phyloP scores from a whole-genome alignment of 2,113 vertebrate species.

The Dendrocopos noguchii region DNA sequence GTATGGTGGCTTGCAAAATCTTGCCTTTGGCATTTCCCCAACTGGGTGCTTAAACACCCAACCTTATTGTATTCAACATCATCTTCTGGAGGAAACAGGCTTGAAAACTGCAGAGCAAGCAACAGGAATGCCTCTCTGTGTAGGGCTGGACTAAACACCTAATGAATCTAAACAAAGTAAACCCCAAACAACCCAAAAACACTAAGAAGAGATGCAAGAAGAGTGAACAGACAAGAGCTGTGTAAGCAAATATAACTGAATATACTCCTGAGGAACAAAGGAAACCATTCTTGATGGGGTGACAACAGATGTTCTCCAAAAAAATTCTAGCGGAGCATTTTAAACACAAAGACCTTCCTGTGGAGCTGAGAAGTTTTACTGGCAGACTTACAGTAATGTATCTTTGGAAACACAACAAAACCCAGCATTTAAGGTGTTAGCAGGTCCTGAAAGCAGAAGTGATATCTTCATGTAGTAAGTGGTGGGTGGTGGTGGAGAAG shows the following conservation, averaged over 20 bases:
- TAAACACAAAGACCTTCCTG: conserved; percentile 69
- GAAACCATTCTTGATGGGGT: conserved; percentile 64
- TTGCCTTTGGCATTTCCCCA: background rate
- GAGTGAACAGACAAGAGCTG: conserved; percentile 19
- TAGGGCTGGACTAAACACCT: conserved; percentile 41
- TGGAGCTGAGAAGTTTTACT: conserved; percentile 57
- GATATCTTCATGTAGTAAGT: conserved; percentile 27
- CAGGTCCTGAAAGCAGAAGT: conserved; percentile 51
- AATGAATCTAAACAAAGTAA: conserved; percentile 51
- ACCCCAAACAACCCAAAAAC: background rate
- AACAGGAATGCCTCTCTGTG: background rate
- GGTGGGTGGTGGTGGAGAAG: background rate
- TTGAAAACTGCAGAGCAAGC: conserved; percentile 26
- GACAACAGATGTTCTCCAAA: conserved; percentile 69
- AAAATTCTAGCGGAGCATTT: conserved; percentile 50
- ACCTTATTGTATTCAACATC: background rate
- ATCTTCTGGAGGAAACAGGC: background rate
- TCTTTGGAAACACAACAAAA: conserved; percentile 54
- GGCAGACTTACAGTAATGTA: conserved; percentile 15
- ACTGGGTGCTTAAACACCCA: background rate
- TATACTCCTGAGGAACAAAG: conserved; percentile 64
- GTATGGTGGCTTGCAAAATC: background rate
- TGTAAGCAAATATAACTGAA: conserved; percentile 45
- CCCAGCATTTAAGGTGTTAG: conserved; percentile 46
- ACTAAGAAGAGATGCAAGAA: conserved; percentile 17